phyloP scores from a whole-genome alignment of 2,888 invertebrate genomes.

The Drosophila emarginata region DNA sequence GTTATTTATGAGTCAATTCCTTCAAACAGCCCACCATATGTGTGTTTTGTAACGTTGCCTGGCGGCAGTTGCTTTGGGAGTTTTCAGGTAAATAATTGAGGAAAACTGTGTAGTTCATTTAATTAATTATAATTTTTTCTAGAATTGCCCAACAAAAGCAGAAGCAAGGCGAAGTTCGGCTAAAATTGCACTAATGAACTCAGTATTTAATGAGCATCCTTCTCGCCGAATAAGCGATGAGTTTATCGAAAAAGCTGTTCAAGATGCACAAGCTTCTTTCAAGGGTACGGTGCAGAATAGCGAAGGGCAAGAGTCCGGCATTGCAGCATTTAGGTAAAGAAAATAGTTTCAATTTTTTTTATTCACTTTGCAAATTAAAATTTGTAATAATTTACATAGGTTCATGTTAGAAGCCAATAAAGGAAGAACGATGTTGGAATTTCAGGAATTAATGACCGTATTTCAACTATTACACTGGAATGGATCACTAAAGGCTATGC shows the following conservation, averaged over 20 bases:
- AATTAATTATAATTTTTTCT: not conserved
- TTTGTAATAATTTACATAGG: slow-evolving; percentile 78
- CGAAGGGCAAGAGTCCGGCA: slow-evolving; percentile 88
- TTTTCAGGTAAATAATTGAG: slow-evolving; percentile 88
- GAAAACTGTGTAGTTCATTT: slow-evolving; percentile 36
- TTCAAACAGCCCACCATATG: slow-evolving; percentile 94
- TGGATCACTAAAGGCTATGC: slow-evolving; percentile 97
- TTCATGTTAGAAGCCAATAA: slow-evolving; percentile 91
- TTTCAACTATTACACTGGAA: slow-evolving; percentile 98
- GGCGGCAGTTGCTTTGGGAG: slow-evolving; percentile 98
- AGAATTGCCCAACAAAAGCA: slow-evolving; percentile 97
- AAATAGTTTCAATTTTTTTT: not conserved
- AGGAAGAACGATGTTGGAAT: slow-evolving; percentile 97
- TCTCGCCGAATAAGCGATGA: slow-evolving; percentile 95
- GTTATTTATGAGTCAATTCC: slow-evolving; percentile 98
- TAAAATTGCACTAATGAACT: slow-evolving; percentile 98
- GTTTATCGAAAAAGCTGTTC: slow-evolving; percentile 96
- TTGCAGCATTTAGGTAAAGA: slow-evolving; percentile 86
- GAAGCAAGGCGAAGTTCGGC: slow-evolving; percentile 97
- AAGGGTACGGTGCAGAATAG: slow-evolving; percentile 86
- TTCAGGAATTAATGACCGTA: slow-evolving; percentile 98
- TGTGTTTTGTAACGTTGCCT: slow-evolving; percentile 96
- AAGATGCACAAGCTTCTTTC: slow-evolving; percentile 94
- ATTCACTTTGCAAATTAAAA: no score
- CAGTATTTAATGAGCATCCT: slow-evolving; percentile 97